phyloP scores from a whole-genome alignment of 2,113 vertebrate species.

The Pelecanus crispus region DNA sequence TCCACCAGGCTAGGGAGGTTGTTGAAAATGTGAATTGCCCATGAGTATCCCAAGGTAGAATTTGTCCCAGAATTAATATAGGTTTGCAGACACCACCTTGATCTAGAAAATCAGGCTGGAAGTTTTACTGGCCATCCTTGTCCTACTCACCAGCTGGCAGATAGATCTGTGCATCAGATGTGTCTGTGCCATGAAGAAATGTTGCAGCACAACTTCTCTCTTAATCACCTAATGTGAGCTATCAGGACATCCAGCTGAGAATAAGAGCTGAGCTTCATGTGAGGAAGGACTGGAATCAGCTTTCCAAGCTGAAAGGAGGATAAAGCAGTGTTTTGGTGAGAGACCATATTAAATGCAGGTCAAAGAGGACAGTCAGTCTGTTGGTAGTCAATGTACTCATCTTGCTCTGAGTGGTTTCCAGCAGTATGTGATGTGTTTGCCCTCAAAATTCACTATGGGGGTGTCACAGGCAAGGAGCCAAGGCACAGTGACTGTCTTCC shows the following conservation, averaged over 20 bases:
- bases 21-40: background rate
- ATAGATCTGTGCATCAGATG: background rate
- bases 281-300: background rate
- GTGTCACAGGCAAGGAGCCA: background rate
- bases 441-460: background rate
- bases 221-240: background rate
- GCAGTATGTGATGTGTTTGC: background rate
- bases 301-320: background rate
- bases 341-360: background rate
- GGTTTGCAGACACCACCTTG: background rate
- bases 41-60: background rate
- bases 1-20: background rate
- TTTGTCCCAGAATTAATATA: background rate
- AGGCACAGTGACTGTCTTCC: background rate
- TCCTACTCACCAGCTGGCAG: background rate
- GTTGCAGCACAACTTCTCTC: background rate
- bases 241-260: background rate
- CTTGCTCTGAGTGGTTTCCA: background rate
- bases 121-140: background rate
- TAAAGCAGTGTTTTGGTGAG: background rate
- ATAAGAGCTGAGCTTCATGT: background rate
- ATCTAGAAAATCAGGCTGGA: background rate
- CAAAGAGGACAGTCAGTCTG: background rate
- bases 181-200: background rate
- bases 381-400: background rate